phyloP scores from a whole-genome alignment of 2,888 invertebrate genomes.

The Cryptocephalus moraei region DNA sequence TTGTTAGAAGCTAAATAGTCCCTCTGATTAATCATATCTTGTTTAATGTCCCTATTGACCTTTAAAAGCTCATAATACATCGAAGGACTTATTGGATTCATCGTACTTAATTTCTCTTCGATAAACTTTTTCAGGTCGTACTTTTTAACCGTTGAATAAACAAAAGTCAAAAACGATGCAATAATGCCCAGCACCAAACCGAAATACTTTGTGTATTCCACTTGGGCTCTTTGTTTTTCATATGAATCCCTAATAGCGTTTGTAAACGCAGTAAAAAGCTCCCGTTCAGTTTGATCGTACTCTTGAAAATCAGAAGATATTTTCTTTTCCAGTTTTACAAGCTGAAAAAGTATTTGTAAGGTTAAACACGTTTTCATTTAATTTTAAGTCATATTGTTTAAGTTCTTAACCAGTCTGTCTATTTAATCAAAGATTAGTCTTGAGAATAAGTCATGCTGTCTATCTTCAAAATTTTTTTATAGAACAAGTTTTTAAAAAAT shows the following conservation, averaged over 20 bases:
- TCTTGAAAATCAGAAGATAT: slow-evolving; percentile 50
- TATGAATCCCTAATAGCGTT: slow-evolving; percentile 71
- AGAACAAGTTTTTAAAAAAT: not conserved
- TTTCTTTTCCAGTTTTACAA: slow-evolving; percentile 52
- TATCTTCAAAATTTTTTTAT: too few relatives aligned
- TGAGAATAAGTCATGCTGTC: too few relatives aligned
- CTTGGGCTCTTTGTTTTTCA: slow-evolving; percentile 70
- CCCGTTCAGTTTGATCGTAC: slow-evolving; percentile 65
- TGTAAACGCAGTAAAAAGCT: slow-evolving; percentile 61
- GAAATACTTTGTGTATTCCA: slow-evolving; percentile 79
- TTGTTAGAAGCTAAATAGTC: too few relatives aligned
- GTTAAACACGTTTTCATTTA: not conserved
- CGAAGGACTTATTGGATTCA: slow-evolving; percentile 1
- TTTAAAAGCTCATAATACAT: slow-evolving; percentile 2
- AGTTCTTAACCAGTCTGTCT: not conserved
- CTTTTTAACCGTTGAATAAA: slow-evolving; percentile 29
- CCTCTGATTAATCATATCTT: slow-evolving; percentile 5
- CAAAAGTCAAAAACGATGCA: slow-evolving; percentile 33
- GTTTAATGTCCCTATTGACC: slow-evolving; percentile 7
- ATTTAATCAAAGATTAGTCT: too few relatives aligned
- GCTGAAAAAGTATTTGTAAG: slow-evolving; percentile 28
- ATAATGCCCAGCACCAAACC: slow-evolving; percentile 32
- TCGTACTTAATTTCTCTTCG: slow-evolving; percentile 17
- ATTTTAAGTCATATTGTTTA: not conserved
- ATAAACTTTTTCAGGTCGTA: slow-evolving; percentile 31